phyloP scores from a whole-genome alignment of 2,888 invertebrate genomes.

The Eristalis arbustorum region DNA sequence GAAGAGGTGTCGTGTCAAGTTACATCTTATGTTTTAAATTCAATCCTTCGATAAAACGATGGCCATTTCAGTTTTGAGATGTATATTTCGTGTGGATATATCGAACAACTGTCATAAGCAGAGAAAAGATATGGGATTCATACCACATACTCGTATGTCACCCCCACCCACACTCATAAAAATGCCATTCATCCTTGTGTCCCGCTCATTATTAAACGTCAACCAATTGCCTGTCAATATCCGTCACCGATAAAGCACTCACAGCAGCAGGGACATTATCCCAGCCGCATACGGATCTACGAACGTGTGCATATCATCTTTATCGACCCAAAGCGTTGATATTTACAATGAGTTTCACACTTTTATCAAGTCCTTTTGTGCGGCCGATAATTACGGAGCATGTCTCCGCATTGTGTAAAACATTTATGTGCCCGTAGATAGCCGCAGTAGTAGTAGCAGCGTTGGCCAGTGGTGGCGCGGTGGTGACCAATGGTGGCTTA shows the following conservation, averaged over 20 bases:
- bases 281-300: not conserved
- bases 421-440: slow-evolving; percentile 48
- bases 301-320: slow-evolving; percentile 1
- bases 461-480: not conserved
- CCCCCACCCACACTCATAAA: not conserved
- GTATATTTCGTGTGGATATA: not conserved
- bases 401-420: slow-evolving; percentile 54
- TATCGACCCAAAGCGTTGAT: slow-evolving; percentile 38
- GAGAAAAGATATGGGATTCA: not conserved
- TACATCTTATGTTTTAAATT: not conserved
- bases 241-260: not conserved
- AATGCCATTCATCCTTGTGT: not conserved
- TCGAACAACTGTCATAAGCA: not conserved
- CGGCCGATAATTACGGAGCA: slow-evolving; percentile 55
- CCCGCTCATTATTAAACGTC: not conserved
- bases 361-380: slow-evolving; percentile 53
- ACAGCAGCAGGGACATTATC: not conserved
- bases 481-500: slow-evolving; percentile 9
- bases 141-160: not conserved
- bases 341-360: slow-evolving; percentile 46
- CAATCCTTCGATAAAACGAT: not conserved
- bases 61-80: not conserved
- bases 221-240: slow-evolving; percentile 35
- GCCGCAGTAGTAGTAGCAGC: not conserved
- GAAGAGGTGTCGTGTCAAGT: not conserved